Base-by-base conservation (phyloP, 2,888 invertebrate genomes). In the Sepioteuthis lessoniana region DNA sequence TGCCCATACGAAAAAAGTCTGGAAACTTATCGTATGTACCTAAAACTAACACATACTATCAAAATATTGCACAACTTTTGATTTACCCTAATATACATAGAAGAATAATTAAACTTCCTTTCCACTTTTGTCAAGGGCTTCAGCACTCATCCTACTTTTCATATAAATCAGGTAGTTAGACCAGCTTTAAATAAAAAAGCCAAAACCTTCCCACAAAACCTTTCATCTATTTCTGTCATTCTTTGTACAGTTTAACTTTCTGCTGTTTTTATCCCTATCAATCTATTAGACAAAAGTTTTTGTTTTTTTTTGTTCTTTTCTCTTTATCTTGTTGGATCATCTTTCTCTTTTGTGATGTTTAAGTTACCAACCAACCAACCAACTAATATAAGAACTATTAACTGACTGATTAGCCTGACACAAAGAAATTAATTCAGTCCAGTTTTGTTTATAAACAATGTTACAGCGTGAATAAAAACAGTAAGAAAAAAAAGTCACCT, bases 391-490 rank as follows among this genome's bases (percentile, higher is more conserved):
- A 76, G 76, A 76, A 76, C n/a, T n/a, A 76, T n/a, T 76, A 10
- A 76, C 10, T 0, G 76, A n/a, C 76, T n/a, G 76, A 76, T 76
- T n/a, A 76, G 76, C 13, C n/a, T n/a, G 76, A n/a, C n/a, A n/a
- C n/a, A 60, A 60, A 60, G 60, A 76, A 76, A 76, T 76, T 76
- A 76, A 76, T 76, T 76, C 76, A 76, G 16, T 76, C 76, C 13
- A 2, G 76, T 76, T 90, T 28, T n/a, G 35, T 76, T 93, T 76
- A 90, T 93, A 76, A 76, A 93, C 37, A 93, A 76, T 35, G 76
- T 90, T 42, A 31, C 76, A 90, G 19, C 76, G n/a, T 35, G 93
- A 90, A 90, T 90, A 76, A 76, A 93, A 76, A 76, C 42, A 38
- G 42, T 31, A 76, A 60, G 55, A 31, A 93, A 93, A 60, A 38